Percentiles rank a stretch among this genome's conserved stretches.
phyloP scores from a whole-genome alignment of 2,797 vertebrate genomes.

The Crypturellus tataupa region DNA sequence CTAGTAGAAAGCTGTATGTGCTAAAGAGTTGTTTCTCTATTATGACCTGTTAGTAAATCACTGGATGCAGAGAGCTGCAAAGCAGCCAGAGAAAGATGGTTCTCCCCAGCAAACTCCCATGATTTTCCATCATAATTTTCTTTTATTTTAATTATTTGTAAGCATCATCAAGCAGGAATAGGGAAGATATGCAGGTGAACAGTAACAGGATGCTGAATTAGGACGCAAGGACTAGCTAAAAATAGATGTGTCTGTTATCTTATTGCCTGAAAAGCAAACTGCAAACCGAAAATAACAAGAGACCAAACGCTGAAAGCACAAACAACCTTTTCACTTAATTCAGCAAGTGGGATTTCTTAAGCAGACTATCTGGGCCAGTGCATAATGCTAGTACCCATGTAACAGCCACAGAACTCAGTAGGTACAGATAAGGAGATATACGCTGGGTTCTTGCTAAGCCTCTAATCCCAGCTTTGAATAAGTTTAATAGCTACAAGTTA shows the following conservation, averaged over 20 bases:
- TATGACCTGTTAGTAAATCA: background rate
- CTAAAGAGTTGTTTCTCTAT: background rate
- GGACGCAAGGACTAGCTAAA: conserved; percentile 7
- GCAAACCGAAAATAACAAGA: background rate
- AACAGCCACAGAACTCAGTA: background rate
- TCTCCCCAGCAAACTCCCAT: background rate
- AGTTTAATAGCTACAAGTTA: background rate
- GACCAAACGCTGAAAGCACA: background rate
- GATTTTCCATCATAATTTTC: background rate
- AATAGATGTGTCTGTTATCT: conserved; percentile 19
- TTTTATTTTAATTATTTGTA: background rate
- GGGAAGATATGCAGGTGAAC: background rate
- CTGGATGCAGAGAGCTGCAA: background rate
- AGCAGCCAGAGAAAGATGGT: background rate
- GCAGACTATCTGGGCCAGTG: background rate
- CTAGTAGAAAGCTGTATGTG: background rate
- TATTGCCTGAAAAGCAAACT: background rate
- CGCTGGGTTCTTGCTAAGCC: background rate
- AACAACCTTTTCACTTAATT: background rate
- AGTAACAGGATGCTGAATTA: conserved; percentile 12
- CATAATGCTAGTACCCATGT: background rate
- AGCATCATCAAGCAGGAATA: background rate
- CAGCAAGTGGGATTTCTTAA: background rate
- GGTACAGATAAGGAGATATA: background rate
- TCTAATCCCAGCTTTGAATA: background rate